Evolutionary conservation across 1,140 invertebrate genomes (phyloP).

Genomic region (Procambarus virginalis): DNA sequence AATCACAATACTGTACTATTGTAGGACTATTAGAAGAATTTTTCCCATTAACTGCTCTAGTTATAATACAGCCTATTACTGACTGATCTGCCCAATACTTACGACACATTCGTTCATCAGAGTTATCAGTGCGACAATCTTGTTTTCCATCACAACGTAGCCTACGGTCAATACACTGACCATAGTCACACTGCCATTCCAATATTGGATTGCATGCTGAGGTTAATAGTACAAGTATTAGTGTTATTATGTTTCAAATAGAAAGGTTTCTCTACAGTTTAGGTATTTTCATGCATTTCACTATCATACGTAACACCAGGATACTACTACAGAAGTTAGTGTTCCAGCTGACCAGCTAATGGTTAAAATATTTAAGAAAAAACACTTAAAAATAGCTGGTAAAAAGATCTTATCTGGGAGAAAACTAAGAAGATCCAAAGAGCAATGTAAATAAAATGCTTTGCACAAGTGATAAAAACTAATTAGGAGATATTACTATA

Average conservation of each 20-base stretch:
- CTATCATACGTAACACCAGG: background rate
- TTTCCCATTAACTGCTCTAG: background rate
- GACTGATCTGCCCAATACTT: background rate
- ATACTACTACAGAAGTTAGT: background rate
- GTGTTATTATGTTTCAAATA: background rate
- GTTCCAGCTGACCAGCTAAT: background rate
- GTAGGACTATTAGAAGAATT: background rate
- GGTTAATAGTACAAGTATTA: background rate
- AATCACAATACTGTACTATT: no score
- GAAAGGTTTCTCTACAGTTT: background rate
- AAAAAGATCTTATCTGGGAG: no score
- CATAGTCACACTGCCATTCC: conserved; percentile 52
- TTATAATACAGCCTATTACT: no score
- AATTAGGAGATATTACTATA: no score
- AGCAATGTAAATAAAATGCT: no score
- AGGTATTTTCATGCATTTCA: background rate
- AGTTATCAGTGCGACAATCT: conserved; percentile 47
- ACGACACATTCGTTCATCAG: conserved; percentile 39
- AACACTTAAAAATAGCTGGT: no score
- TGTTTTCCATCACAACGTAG: conserved; percentile 44
- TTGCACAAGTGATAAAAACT: no score
- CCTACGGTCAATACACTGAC: conserved; percentile 49
- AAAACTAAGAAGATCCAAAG: no score
- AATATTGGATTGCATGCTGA: conserved; percentile 35
- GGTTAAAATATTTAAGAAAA: no score